Base-by-base conservation (phyloP, 2,797 vertebrate genomes). In the Cuniculus paca region DNA sequence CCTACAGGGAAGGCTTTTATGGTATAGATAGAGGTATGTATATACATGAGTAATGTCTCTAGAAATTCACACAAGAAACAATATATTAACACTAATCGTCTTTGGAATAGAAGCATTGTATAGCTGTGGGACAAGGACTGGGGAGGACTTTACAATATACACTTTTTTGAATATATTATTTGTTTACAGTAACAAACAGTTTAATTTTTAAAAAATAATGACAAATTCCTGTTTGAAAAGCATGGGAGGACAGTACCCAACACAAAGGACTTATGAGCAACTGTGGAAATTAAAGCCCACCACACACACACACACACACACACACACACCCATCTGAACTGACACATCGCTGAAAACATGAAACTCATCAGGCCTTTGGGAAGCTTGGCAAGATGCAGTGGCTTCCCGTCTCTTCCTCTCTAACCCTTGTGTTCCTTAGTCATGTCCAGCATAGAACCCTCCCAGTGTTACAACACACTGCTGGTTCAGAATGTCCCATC, bases 91-190 rank as follows among this genome's bases (percentile, higher is more conserved):
- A 81, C 48, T 39, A 16, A 22, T 19, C 72, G 75, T 12, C 82
- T 52, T 58, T 79, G 83, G 58, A 39, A 90, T 85, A 92, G 77
- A 39, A 60, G 68, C 45, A 77, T n/a, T 42, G 2, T 39, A 70
- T 50, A 92, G 20, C 58, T 81, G 7, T 24, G 24, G 16, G 13
- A 42, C n/a, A 10, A 52, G 24, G n/a, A 8, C 20, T 36, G n/a
- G 86, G 6, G 90, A 13, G 72, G 54, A 52, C 86, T 54, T 86
- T 48, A 82, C 16, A 34, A 28, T n/a, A 42, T 16, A 24, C 52
- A 72, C 39, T 90, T 86, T 87, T 48, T 95, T 78, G 24, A 82
- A 87, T 72, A 8, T 78, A 60, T n/a, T 58, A 28, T 78, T 83
- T 68, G n/a, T 36, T 94, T 79, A 82, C 16, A 79, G 86, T 54